phyloP scores from a whole-genome alignment of 1,140 invertebrate species.

The Ladona fulva region DNA sequence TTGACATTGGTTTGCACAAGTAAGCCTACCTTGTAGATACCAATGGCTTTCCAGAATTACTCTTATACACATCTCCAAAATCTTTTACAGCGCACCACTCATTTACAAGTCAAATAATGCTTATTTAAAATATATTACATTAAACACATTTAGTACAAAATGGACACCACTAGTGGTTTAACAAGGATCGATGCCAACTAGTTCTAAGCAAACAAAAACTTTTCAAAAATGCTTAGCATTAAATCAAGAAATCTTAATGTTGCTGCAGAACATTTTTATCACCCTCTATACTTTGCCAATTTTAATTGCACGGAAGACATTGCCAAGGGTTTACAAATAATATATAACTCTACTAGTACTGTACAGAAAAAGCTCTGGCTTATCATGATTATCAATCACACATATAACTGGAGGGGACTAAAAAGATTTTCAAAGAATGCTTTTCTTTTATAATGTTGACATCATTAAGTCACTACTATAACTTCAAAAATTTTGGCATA shows the following conservation, averaged over 20 bases:
- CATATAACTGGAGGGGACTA: no score
- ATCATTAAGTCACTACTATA: no score
- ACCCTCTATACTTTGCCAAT: not conserved
- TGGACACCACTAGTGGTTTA: not conserved
- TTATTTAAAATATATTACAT: constrained; percentile 5
- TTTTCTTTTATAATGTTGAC: no score
- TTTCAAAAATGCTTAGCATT: not conserved
- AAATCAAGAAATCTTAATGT: not conserved
- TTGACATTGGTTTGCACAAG: constrained; percentile 5
- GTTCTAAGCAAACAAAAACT: not conserved
- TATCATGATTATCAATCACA: not conserved
- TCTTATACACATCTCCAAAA: not conserved
- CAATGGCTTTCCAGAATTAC: not conserved
- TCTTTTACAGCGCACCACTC: not conserved
- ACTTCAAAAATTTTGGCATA: no score
- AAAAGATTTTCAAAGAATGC: no score
- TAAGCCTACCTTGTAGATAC: not conserved
- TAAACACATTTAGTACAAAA: constrained; percentile 10
- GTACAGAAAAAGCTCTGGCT: not conserved
- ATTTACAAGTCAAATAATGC: constrained; percentile 8
- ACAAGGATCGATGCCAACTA: not conserved
- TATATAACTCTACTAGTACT: not conserved
- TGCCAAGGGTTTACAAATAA: not conserved
- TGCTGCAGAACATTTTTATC: not conserved
- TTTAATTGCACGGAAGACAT: not conserved